Conservation (phyloP, 2,113 vertebrate genomes). For the Halichoerus grypus region DNA sequence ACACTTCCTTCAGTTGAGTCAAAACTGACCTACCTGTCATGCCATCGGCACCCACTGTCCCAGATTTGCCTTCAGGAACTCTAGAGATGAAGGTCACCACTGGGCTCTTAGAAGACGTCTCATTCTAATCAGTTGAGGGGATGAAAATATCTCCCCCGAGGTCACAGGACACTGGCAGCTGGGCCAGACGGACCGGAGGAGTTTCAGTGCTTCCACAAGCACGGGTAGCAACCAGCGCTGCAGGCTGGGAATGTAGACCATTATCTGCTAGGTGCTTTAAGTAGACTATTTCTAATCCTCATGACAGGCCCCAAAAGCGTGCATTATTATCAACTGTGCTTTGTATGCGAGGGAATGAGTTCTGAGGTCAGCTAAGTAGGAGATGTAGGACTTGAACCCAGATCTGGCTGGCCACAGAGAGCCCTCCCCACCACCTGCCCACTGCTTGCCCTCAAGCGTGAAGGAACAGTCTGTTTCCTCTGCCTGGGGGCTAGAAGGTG, state of each 20-base stretch:
- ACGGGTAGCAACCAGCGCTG: neutral
- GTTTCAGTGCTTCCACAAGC: neutral
- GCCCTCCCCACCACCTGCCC: no score
- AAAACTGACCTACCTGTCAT: neutral
- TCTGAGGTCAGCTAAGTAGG: neutral
- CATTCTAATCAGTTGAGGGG: neutral
- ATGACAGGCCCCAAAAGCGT: neutral
- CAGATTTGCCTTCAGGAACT: slow-evolving; percentile 30
- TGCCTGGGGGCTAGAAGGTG: neutral
- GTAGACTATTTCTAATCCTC: neutral
- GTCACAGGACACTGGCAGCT: neutral
- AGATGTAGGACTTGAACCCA: slow-evolving; percentile 24
- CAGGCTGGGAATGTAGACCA: neutral
- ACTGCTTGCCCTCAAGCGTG: neutral
- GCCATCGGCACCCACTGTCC: neutral
- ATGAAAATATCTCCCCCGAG: neutral
- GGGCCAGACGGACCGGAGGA: neutral
- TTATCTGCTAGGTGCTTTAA: neutral
- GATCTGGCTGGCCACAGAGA: neutral
- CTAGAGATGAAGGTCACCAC: slow-evolving; percentile 14
- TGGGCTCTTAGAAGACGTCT: neutral
- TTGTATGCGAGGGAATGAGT: neutral
- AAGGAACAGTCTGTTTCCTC: neutral
- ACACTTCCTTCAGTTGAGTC: neutral
- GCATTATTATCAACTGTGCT: neutral